Evolutionary conservation across 2,797 vertebrate species (phyloP).

Genomic region (Myotis findleyi): DNA sequence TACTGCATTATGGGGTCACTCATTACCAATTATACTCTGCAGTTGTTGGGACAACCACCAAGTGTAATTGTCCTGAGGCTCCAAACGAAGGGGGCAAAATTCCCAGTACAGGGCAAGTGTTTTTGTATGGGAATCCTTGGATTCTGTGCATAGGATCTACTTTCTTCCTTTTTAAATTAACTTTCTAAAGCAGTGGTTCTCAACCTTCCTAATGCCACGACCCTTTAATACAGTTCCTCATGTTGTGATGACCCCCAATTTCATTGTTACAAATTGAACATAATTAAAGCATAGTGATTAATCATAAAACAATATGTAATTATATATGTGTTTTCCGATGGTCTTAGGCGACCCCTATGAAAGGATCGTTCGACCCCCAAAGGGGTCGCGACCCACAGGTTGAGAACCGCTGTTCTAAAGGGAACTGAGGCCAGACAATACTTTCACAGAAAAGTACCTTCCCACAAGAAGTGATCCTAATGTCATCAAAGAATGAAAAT

Average conservation of each 20-base stretch:
- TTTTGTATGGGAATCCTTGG: not conserved
- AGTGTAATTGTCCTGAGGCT: too few species aligned
- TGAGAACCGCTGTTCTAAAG: not conserved
- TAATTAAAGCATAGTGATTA: too few species aligned
- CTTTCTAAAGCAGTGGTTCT: not conserved
- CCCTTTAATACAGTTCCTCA: too few species aligned
- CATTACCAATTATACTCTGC: not conserved
- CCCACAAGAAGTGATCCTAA: not conserved
- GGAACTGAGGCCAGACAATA: not conserved
- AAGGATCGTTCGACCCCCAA: too few species aligned
- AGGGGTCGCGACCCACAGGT: too few species aligned
- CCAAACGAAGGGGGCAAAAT: too few species aligned
- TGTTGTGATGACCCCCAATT: too few species aligned
- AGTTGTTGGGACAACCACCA: not conserved
- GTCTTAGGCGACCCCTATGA: too few species aligned
- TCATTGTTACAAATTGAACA: too few species aligned
- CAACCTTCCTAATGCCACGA: too few species aligned
- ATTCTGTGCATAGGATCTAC: not conserved
- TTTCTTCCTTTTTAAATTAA: not conserved
- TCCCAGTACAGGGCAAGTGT: not conserved
- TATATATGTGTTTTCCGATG: too few species aligned
- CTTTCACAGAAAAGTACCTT: not conserved
- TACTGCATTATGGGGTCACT: not conserved
- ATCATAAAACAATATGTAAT: too few species aligned
- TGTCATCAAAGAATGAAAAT: not conserved